Conservation (phyloP, 2,113 vertebrate species). For the Sander lucioperca region DNA sequence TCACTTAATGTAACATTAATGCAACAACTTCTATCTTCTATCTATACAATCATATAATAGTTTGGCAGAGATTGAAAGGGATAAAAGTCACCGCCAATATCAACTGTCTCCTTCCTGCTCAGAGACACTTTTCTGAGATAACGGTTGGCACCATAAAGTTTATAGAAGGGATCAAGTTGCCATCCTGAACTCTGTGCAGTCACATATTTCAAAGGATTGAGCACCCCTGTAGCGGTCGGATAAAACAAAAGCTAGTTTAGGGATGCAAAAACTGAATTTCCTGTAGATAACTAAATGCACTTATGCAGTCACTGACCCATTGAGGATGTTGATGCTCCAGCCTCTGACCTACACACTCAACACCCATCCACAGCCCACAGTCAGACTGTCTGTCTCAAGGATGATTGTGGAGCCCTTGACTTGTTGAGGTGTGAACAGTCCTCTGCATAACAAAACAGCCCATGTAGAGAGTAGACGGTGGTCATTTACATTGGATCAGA, state of each 20-base stretch:
- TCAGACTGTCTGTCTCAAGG: constrained; percentile 62
- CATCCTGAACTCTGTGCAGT: constrained; percentile 27
- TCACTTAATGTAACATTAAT: background rate
- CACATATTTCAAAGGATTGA: constrained; percentile 5
- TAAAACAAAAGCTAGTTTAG: constrained; percentile 10
- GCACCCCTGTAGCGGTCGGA: background rate
- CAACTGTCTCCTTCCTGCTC: constrained; percentile 39
- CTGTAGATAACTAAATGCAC: background rate
- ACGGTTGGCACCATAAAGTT: constrained; percentile 20
- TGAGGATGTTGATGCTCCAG: background rate
- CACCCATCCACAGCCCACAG: constrained; percentile 15
- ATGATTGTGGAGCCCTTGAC: constrained; percentile 48
- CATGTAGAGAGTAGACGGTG: constrained; percentile 49
- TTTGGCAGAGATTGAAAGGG: background rate
- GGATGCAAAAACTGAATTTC: constrained; percentile 19
- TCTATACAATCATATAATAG: background rate
- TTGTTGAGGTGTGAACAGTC: constrained; percentile 72
- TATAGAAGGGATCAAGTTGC: constrained; percentile 52
- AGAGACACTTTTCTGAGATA: constrained; percentile 19
- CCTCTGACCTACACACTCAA: constrained; percentile 6
- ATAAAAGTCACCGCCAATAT: constrained; percentile 28
- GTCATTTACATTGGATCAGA: constrained; percentile 58
- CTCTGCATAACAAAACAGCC: constrained; percentile 78
- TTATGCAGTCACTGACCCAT: background rate
- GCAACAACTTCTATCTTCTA: background rate